A percentile compares a stretch with the other conserved stretches of the same genome.
These are phyloP conservation scores for Callyntrura guangdongensis DNA, from an alignment of 2,888 invertebrate species.

Conservation along the genomic window DNA sequence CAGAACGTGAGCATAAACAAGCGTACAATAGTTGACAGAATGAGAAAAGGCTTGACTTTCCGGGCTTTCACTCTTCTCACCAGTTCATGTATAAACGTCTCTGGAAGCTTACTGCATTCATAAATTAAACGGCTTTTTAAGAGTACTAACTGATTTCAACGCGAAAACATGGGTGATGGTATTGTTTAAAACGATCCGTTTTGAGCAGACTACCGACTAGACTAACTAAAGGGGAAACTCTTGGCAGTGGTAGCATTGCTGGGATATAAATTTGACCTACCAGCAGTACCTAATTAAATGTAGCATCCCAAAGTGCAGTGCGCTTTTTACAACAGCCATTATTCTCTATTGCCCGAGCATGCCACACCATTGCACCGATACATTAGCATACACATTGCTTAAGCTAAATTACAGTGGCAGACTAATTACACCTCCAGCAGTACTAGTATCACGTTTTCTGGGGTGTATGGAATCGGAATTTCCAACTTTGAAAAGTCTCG, in stretches of 20 bases:
- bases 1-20: slow-evolving; percentile 43
- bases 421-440: slow-evolving; percentile 59
- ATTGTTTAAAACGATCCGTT: not conserved
- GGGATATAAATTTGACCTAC: slow-evolving; percentile 16
- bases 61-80: not conserved
- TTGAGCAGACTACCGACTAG: not conserved
- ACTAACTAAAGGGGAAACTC: slow-evolving; percentile 10
- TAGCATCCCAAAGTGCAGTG: not conserved
- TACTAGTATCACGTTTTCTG: slow-evolving; percentile 18
- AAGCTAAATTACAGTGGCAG: slow-evolving; percentile 39
- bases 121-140: slow-evolving; percentile 6
- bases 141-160: slow-evolving; percentile 42
- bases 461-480: slow-evolving; percentile 28
- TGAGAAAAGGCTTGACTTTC: slow-evolving; percentile 29
- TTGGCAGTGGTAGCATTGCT: slow-evolving; percentile 3
- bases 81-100: not conserved
- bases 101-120: not conserved
- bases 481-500: not conserved
- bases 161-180: not conserved
- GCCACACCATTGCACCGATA: not conserved
- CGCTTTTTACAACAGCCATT: slow-evolving; percentile 32
- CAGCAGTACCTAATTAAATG: slow-evolving; percentile 42
- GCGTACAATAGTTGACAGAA: slow-evolving; percentile 12
- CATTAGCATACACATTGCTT: not conserved
- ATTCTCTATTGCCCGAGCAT: not conserved